Conservation (phyloP, 2,113 vertebrate genomes). For the Catharus fuscescens region DNA sequence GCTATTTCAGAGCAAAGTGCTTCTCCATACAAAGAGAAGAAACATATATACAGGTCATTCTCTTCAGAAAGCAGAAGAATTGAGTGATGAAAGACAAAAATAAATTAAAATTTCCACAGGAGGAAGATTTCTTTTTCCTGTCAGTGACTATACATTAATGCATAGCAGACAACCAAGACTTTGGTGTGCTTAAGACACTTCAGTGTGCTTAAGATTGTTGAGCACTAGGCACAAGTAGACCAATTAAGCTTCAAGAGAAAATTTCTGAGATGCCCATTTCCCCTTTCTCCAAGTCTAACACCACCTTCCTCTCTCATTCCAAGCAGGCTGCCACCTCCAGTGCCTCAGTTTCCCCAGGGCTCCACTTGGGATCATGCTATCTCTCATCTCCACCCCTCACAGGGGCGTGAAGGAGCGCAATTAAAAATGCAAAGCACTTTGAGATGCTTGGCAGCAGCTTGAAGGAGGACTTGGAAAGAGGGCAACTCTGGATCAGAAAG, state of each 20-base stretch:
- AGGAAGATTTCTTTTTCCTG: neutral
- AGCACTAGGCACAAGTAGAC: neutral
- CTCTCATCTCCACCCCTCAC: neutral
- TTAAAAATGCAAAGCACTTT: constrained; percentile 44
- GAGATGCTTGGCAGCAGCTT: neutral
- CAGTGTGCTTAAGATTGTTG: neutral
- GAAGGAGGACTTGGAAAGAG: constrained; percentile 27
- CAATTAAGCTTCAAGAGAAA: neutral
- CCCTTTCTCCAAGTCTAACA: neutral
- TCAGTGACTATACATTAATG: neutral
- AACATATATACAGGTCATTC: neutral
- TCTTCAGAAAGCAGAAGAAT: neutral
- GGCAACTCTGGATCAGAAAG: constrained; percentile 16
- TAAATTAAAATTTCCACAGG: neutral
- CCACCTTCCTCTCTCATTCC: neutral
- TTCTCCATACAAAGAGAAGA: constrained; percentile 16
- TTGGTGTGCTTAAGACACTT: neutral
- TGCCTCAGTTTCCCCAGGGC: constrained; percentile 20
- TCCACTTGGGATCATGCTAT: fast-evolving
- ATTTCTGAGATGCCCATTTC: neutral
- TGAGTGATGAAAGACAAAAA: neutral
- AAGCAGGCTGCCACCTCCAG: neutral
- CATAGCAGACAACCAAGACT: neutral
- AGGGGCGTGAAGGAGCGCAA: neutral
- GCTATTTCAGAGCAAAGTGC: constrained; percentile 12